Percentiles rank a stretch among this genome's conserved stretches.
These are phyloP conservation scores for Lepidostoma basale DNA, from an alignment of 1,140 invertebrate species.

Conservation along the genomic window DNA sequence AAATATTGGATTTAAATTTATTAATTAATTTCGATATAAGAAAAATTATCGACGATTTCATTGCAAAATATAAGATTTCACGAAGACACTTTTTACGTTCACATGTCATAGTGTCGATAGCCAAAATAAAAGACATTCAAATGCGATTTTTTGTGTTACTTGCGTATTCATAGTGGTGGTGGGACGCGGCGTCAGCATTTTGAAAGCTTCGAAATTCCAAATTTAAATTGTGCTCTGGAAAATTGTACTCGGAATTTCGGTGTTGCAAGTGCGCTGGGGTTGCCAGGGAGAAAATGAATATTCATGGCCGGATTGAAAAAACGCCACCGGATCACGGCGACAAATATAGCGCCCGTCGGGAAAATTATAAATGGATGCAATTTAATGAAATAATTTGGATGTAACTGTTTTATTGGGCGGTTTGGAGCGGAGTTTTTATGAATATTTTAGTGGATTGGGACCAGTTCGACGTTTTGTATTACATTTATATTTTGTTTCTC, in stretches of 20 bases:
- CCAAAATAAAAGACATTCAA: background rate
- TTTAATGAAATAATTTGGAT: conserved; percentile 40
- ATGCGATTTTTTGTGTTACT: background rate
- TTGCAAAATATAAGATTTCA: too few relatives aligned
- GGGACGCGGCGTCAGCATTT: background rate
- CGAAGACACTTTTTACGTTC: too few relatives aligned
- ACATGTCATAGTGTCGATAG: too few relatives aligned
- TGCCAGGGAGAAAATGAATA: conserved; percentile 43
- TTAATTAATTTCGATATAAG: background rate
- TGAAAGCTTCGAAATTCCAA: conserved; percentile 5
- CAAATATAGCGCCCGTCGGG: conserved; percentile 40
- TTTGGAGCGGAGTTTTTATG: conserved; percentile 18
- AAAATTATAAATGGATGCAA: conserved; percentile 42
- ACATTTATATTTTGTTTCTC: conserved; percentile 12
- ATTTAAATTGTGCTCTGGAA: conserved; percentile 6
- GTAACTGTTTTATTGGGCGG: conserved; percentile 38
- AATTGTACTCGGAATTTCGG: conserved; percentile 27
- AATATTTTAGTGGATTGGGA: conserved; percentile 17
- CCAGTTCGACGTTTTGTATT: conserved; percentile 1
- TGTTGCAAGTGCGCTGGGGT: conserved; percentile 29
- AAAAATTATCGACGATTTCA: too few relatives aligned
- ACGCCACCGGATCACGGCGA: conserved; percentile 44
- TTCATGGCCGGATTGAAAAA: conserved; percentile 46
- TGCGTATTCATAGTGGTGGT: background rate
- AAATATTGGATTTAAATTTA: background rate